Base-by-base conservation (phyloP, 2,888 invertebrate species). In the Cosmopolites sordidus region DNA sequence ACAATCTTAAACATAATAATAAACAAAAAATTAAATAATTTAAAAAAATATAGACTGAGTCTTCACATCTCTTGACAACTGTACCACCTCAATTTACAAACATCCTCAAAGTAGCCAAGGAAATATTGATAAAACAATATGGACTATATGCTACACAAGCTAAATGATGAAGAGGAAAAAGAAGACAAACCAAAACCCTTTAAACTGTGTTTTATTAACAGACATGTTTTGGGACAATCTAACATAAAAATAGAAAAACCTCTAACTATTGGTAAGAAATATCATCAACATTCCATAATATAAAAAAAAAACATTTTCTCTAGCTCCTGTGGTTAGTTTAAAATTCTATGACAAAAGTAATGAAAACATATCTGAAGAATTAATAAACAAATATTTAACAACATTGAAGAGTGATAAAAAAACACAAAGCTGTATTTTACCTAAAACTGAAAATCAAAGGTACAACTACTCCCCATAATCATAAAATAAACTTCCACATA, bases 371-470 rank as follows among this genome's bases (percentile, higher is more conserved):
- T 47, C 61, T 17, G 48, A 61, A 33, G 58, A 65, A 39, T 51
- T 65, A 27, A 59, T 71, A 0, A 59, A 68, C 27, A 62, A 65
- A 55, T 65, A 68, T 49, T 59, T 70, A 2, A 50, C 68, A 14
- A 64, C 65, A 48, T 63, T 75, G 43, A 64, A 64, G 54, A 61
- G 62, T 9, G 48, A 60, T 22, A 65, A 66, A 5, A 72, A 72
- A 1, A 57, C 63, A 30, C 68, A 74, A 56, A 71, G 68, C 60
- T 69, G 67, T 52, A 37, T 48, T 11, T 50, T 60, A 18, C 71
- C 72, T 3, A 58, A 64, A 16, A 73, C 74, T 18, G 75, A 75
- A 68, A 75, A 73, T 58, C 74, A 75, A 66, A 65, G 56, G 74
- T 73, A 52, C 3, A 42, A 40, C 17, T 40, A 16, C n/a, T n/a